These are phyloP conservation scores for Rhagologus leucostigma DNA, from an alignment of 2,113 vertebrate genomes.

Conservation along the genomic window DNA sequence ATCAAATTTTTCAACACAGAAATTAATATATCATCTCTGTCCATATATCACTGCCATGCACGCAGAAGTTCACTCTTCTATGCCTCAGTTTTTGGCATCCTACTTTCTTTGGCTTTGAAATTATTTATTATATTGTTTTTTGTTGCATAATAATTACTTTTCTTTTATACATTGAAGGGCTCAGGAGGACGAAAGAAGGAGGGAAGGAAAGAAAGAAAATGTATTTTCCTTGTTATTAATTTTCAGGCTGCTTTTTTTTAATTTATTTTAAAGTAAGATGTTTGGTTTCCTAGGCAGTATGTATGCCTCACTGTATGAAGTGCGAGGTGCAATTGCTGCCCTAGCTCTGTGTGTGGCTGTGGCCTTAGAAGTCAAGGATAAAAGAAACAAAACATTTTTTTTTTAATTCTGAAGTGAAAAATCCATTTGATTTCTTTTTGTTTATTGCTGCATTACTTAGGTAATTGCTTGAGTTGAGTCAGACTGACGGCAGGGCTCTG, in stretches of 20 bases:
- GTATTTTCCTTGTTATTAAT: conserved; percentile 58
- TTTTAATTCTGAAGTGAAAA: conserved; percentile 21
- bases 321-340: conserved; percentile 1
- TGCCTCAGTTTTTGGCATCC: not conserved
- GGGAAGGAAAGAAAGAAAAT: not conserved
- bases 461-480: conserved; percentile 44
- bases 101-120: not conserved
- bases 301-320: not conserved
- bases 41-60: not conserved
- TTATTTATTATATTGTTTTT: not conserved
- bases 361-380: conserved; percentile 25
- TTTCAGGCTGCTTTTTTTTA: conserved; percentile 2
- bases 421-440: conserved; percentile 47
- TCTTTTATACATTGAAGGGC: not conserved
- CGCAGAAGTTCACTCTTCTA: not conserved
- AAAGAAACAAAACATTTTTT: conserved; percentile 43
- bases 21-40: not conserved
- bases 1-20: not conserved
- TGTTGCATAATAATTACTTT: not conserved
- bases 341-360: conserved; percentile 34
- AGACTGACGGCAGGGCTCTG: conserved; percentile 24
- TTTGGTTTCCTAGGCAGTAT: conserved; percentile 55
- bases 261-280: conserved; percentile 62
- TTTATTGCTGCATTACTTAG: conserved; percentile 48
- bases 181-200: not conserved